Percentiles rank a stretch among this genome's conserved stretches.
phyloP scores from a whole-genome alignment of 2,888 invertebrate genomes.

The Seira ritae region DNA sequence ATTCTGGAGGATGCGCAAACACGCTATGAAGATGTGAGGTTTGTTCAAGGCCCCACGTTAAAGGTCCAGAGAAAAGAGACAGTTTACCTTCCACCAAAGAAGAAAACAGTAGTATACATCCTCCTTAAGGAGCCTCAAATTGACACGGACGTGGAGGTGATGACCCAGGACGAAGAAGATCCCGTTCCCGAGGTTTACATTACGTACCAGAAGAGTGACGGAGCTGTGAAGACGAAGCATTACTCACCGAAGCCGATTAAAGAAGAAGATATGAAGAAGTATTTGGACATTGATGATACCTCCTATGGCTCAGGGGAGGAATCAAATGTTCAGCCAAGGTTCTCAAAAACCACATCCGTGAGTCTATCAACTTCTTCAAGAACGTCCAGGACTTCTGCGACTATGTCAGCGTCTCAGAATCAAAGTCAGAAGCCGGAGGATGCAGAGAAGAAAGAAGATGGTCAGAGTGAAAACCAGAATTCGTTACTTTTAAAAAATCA shows the following conservation, averaged over 20 bases:
- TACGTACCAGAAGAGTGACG: constrained; percentile 60
- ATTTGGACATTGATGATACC: constrained; percentile 29
- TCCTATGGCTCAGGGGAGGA: constrained; percentile 22
- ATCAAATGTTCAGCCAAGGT: constrained; percentile 9
- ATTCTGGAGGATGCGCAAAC: constrained; percentile 50
- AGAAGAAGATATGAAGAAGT: constrained; percentile 42
- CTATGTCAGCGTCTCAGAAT: background rate
- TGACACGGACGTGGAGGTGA: constrained; percentile 59
- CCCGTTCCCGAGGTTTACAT: constrained; percentile 64
- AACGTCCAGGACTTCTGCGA: background rate
- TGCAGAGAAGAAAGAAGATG: no score
- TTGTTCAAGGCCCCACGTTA: constrained; percentile 60
- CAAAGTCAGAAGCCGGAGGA: no score
- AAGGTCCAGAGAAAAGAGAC: constrained; percentile 61
- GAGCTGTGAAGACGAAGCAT: constrained; percentile 52
- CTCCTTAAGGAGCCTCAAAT: constrained; percentile 65
- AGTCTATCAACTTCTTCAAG: constrained; percentile 29
- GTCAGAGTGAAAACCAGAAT: no score
- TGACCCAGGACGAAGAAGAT: constrained; percentile 42
- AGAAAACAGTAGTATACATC: constrained; percentile 66
- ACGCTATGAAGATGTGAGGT: constrained; percentile 51
- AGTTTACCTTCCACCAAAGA: constrained; percentile 65
- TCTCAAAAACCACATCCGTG: constrained; percentile 38
- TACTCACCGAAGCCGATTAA: constrained; percentile 50
- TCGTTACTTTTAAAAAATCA: no score